Evolutionary conservation across 1,140 invertebrate species (phyloP).

Genomic region (Drosophila ambigua): DNA sequence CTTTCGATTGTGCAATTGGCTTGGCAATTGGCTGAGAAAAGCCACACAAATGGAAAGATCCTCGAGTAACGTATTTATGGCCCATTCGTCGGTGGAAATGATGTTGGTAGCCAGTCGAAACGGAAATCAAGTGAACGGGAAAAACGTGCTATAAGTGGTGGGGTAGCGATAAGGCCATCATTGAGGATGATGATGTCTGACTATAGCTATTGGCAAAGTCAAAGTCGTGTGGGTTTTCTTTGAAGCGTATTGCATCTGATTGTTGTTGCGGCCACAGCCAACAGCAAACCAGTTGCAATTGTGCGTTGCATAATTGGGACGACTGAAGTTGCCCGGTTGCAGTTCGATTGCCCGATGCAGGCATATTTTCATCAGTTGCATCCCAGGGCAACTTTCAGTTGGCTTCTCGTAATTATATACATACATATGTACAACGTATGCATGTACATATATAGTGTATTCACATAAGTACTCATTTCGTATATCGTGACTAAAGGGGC

Average conservation of each 20-base stretch:
- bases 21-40: constrained; percentile 44
- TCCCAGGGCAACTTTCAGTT: constrained; percentile 50
- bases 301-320: constrained; percentile 68
- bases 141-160: constrained; percentile 60
- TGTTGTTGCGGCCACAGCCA: constrained; percentile 17
- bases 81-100: constrained; percentile 57
- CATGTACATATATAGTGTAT: neutral
- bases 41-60: constrained; percentile 49
- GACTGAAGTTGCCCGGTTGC: constrained; percentile 16
- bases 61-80: constrained; percentile 57
- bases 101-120: constrained; percentile 49
- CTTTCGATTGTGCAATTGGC: constrained; percentile 51
- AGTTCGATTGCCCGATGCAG: constrained; percentile 26
- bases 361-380: constrained; percentile 44
- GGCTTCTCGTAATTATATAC: constrained; percentile 19
- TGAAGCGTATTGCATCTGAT: constrained; percentile 34
- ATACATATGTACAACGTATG: neutral
- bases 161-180: constrained; percentile 41
- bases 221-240: constrained; percentile 68
- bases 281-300: constrained; percentile 65
- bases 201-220: constrained; percentile 51
- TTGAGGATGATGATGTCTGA: constrained; percentile 23
- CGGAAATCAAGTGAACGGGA: constrained; percentile 76
- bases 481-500: constrained; percentile 64
- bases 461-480: neutral